phyloP scores from a whole-genome alignment of 2,888 invertebrate species.

The Amitus sp. region DNA sequence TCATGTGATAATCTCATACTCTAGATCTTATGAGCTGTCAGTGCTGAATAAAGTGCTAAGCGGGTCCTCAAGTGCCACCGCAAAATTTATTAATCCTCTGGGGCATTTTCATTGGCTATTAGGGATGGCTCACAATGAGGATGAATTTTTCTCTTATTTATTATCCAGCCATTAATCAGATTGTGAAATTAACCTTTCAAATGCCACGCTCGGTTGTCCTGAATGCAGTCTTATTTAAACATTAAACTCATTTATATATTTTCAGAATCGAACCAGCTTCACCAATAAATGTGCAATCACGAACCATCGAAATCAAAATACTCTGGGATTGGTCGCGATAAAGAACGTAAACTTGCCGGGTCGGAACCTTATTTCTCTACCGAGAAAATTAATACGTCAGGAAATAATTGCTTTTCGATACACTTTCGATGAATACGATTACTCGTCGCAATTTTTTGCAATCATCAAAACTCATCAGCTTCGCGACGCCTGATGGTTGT shows the following conservation, averaged over 20 bases:
- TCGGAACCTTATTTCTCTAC: background rate
- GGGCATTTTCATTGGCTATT: constrained; percentile 19
- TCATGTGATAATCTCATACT: constrained; percentile 11
- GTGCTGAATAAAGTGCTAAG: constrained; percentile 15
- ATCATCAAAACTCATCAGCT: background rate
- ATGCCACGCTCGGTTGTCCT: constrained; percentile 25
- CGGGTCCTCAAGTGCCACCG: constrained; percentile 18
- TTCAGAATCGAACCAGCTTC: constrained; percentile 15
- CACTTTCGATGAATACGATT: background rate
- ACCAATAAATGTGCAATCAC: constrained; percentile 10
- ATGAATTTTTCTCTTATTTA: constrained; percentile 28
- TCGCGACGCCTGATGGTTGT: too few relatives aligned
- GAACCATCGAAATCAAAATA: constrained; percentile 9
- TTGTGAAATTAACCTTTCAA: constrained; percentile 31
- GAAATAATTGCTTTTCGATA: background rate
- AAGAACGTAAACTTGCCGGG: too few relatives aligned
- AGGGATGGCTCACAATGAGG: constrained; percentile 21
- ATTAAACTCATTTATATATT: constrained; percentile 19
- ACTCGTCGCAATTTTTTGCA: background rate
- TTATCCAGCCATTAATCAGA: constrained; percentile 28
- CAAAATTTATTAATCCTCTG: constrained; percentile 16
- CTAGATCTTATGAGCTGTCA: constrained; percentile 21
- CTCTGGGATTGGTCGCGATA: too few relatives aligned
- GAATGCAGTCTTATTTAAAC: constrained; percentile 19
- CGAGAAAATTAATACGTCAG: background rate